Base-by-base conservation (phyloP, 2,113 vertebrate genomes). In the Rhadina sibilatrix region DNA sequence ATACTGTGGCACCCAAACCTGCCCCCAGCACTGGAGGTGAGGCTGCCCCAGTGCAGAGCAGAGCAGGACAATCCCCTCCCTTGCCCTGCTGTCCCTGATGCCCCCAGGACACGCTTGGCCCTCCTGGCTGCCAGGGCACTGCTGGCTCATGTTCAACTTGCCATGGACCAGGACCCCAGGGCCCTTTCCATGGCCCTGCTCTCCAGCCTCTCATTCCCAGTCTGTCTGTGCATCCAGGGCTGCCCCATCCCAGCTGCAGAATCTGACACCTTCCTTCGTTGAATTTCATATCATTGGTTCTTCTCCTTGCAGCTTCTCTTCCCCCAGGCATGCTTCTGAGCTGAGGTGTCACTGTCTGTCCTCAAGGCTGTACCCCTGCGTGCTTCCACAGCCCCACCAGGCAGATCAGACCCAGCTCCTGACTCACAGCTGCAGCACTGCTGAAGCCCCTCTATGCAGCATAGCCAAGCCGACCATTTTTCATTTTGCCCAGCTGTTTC, bases 301-400 rank as follows among this genome's bases (percentile, higher is more conserved):
- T 83, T 35, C 25, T 81, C n/a, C 46, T n/a, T 37, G 25, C 33
- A 56, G 35, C 5, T 66, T 20, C 66, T 63, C 9, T 40, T 63
- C 5, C 22, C 38, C 13, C 8, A 50, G n/a, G 19, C 10, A 9
- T 0, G 1, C 10, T 56, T 38, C 79, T 47, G 31, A 37, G 7
- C 21, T 37, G 53, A 6, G 42, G 15, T 19, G 25, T 64, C 70
- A 10, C 23, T 17, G 11, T 11, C 11, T 6, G 2, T 30, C 50
- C 38, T 37, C 38, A 28, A 0, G 0, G 28, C 44, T 52, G 46
- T 35, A 16, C 4, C 17, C 3, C 22, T 30, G 4, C 0, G 0
- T 54, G 22, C 15, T 50, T 6, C 46, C 9, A 28, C 37, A 82
- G 37, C 8, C 16, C 6, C 31, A 40, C 10, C 9, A 37, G 22